Evolutionary conservation across 2,888 invertebrate genomes (phyloP), one percentile per base, ranked within the genome.

Genomic region (Kryphioiulus occultus): DNA sequence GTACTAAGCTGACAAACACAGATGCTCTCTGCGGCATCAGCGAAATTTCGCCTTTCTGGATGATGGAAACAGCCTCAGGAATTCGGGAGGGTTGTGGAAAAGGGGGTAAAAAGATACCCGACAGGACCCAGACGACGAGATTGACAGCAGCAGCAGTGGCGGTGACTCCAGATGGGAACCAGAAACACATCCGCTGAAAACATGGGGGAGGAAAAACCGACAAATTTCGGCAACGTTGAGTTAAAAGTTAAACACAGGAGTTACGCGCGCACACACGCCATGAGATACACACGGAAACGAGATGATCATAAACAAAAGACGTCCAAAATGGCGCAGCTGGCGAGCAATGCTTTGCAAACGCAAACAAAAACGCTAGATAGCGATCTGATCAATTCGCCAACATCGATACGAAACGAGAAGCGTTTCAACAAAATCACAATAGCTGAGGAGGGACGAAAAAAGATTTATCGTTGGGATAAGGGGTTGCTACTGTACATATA

Each of bases 101-200:
- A 7, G 10, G 10, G 17, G 10, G 17, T n/a, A 59, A 59, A 59
- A 42, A 42, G 42, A 10, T 42, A n/a, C n/a, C n/a, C 2, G 47
- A 19, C n/a, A n/a, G 53, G 53, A 59, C 17, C n/a, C 53, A n/a
- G 42, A 10, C 42, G 5, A 10, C 10, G 42, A 17, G 15, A 59
- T n/a, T 12, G n/a, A 7, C 53, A 59, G 1, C 47, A 47, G 47
- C 42, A 42, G 10, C 47, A 47, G n/a, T n/a, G n/a, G n/a, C n/a
- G n/a, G 47, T 2, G 47, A 59, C 53, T n/a, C 53, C 53, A 59
- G 53, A 59, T 59, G 53, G 53, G n/a, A n/a, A n/a, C 53, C 53
- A 59, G 53, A 59, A 59, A 59, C 53, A n/a, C 53, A 59, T 59
- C 53, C 53, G 53, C n/a, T n/a, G n/a, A 59, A 59, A 59, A 35